Evolutionary conservation across 2,888 invertebrate species (phyloP), one percentile per base, ranked within the genome.

Genomic region (Caenorhabditis sp.): DNA sequence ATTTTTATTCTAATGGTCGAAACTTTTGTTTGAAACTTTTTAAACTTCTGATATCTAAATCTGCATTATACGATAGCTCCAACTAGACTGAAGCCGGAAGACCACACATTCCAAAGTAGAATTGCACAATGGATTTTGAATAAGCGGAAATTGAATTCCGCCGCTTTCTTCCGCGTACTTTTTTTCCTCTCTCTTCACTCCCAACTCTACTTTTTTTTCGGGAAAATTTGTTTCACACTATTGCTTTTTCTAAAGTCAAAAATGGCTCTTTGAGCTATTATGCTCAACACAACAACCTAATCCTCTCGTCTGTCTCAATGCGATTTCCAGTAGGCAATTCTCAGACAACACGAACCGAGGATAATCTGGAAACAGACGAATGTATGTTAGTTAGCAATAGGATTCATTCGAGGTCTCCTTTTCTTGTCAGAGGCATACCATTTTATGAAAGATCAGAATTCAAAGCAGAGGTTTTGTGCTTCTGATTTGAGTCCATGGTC

Each of bases 71-170:
- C 24, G 54, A 54, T 26, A 26, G 38, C 12, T 2, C 12, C 26
- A 24, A 54, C 26, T 54, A 54, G 24, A 26, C 54, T 14, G 26
- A 14, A 24, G 26, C 26, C 12, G 26, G 8, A 26, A 54, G 24
- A 51, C 51, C 51, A 51, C 22, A 51, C 22, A 51, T 51, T 51
- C 51, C 51, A 51, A 51, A 51, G 51, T 51, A 22, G 51, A 7
- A 47, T 12, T 14, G 24, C n/a, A 68, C 68, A 68, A 68, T 68
- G 26, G 68, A 38, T 68, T 51, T 68, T 31, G 66, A 68, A 68
- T 68, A 54, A 68, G 35, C 68, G 68, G 54, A 68, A 68, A 54
- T 68, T 26, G 51, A 68, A 68, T 68, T 68, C 54, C 51, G 24
- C 22, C 35, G 24, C 26, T 66, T 54, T 54, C 68, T 68, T 68